A percentile compares a stretch with the other conserved stretches of the same genome.
phyloP scores from a whole-genome alignment of 1,140 invertebrate genomes.

The Myzus persicae region DNA sequence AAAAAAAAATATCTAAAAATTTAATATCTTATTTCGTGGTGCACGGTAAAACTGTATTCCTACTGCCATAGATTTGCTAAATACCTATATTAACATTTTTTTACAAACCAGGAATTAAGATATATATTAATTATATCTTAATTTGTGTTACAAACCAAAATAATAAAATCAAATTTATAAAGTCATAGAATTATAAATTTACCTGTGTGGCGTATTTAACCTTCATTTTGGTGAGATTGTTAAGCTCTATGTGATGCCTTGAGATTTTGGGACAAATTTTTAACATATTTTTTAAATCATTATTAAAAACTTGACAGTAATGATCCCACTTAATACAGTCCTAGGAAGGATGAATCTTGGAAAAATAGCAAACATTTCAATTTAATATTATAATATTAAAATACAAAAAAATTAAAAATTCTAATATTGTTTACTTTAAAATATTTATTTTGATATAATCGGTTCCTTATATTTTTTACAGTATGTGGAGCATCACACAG shows the following conservation, averaged over 20 bases:
- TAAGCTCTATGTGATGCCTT: neutral
- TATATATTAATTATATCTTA: too few species aligned
- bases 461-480: neutral
- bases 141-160: neutral
- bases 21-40: too few species aligned
- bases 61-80: slow-evolving; percentile 11
- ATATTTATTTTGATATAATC: neutral
- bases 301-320: neutral
- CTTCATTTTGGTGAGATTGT: neutral
- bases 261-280: neutral
- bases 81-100: neutral
- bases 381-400: too few species aligned
- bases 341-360: neutral
- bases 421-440: neutral
- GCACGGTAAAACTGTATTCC: neutral
- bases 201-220: neutral
- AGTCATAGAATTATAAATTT: neutral
- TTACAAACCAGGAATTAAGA: too few species aligned
- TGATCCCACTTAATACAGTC: neutral
- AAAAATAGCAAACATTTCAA: neutral
- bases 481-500: neutral
- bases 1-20: too few species aligned
- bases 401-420: too few species aligned
- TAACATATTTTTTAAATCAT: neutral
- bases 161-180: neutral